Evolutionary conservation across 2,113 vertebrate species (phyloP), one percentile per base, ranked within the genome.

Genomic region (Ptilorrhoa leucosticta): DNA sequence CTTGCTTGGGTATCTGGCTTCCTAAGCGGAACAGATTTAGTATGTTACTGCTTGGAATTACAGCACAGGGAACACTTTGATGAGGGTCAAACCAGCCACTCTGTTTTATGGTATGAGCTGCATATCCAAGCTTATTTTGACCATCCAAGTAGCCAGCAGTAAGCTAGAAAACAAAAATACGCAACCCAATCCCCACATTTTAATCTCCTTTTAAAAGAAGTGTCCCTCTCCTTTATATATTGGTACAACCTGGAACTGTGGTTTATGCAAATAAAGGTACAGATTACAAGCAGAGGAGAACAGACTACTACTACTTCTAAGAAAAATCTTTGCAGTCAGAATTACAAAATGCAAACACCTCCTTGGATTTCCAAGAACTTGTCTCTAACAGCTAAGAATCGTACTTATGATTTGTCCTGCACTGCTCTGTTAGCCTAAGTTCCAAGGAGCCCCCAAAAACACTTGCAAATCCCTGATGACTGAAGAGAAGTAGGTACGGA

Each of bases 151-250:
- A 64, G 60, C 50, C 37, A 84, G 77, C 40, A 71, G 40, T 68
- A 82, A 84, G 61, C 51, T 78, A 92, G 83, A 90, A 83, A 94
- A 90, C 37, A 86, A 81, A 96, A 96, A 83, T 22, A 87, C 0
- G 1, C 64, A 75, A 90, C 27, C 23, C 42, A 78, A 57, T 56
- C 60, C 22, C 68, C 42, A 79, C 45, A 84, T 82, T 95, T 90
- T 78, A 71, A 87, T 94, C 56, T 93, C 15, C 48, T 82, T 93
- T 90, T 92, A 87, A 82, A 96, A 87, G 80, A 96, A 87, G 80
- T 87, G 60, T 84, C 65, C 42, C 51, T 92, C 71, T 94, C 86
- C 83, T 90, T 69, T 92, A 23, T 58, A 90, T 80, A 92, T 84
- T 76, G 80, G 33, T 82, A 94, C 90, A 92, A 48, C 48, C 44